Evolutionary conservation across 2,888 invertebrate species (phyloP), one percentile per base, ranked within the genome.

Genomic region (Caenorhabditis sp.): DNA sequence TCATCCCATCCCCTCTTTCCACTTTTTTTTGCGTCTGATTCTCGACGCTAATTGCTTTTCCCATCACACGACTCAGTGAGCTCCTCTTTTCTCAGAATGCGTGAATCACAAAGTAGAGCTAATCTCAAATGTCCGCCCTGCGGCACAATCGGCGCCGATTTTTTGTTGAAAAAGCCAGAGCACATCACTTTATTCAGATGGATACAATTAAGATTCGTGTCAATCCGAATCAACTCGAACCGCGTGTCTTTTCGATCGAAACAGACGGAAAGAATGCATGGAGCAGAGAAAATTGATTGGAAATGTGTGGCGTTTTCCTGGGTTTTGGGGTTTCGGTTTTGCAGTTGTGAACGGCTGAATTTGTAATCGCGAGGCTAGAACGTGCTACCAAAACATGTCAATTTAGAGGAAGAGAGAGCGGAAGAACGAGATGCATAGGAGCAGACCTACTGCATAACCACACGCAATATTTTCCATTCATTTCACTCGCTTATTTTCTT

Each of bases 341-440:
- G 50, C 22, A 15, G 24, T 59, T 7, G 7, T 56, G 27, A 41
- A 15, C 27, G 41, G 56, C 11, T 26, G 52, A 63, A 63, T 53
- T 62, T 43, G 53, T 65, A 65, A 46, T 46, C 37, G 22, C 39
- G 30, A 20, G 9, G 45, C 53, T 63, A 22, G 65, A 56, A 56
- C 56, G 20, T n/a, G n/a, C n/a, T 41, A 56, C 56, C 48, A 55
- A 66, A 66, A 66, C 66, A 66, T 56, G 66, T 55, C 55, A 65
- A 55, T 55, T 65, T 65, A 32, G 22, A 9, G 22, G 46, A 46
- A 52, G 20, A 26, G 37, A 45, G 15, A 11, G 35, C 13, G 53
- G 15, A 22, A 30, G n/a, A 39, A 24, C n/a, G 37, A 30, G 39
- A 24, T 41, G 35, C 1, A 22, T 24, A 50, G 7, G 50, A 50